Base-by-base conservation (phyloP, 23 tunicate genomes). In the Phallusia fumigata region DNA sequence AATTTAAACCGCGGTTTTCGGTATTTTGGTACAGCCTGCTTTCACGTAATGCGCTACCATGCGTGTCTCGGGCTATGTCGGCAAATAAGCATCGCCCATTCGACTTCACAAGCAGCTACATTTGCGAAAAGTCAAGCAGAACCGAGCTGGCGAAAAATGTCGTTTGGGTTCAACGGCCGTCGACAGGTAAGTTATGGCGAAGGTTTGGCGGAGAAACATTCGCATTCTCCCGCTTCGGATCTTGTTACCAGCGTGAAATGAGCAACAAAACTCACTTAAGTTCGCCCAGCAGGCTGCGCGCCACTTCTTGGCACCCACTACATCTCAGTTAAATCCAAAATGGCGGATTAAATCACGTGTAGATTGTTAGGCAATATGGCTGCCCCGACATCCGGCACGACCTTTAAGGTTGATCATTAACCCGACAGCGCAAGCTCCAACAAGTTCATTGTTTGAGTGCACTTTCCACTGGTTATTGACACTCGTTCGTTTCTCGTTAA, bases 161-260 rank as follows among this genome's bases (percentile, higher is more conserved):
- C 69, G 69, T 58, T 58, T 21, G 69, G 69, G 69, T 22, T 58
- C 69, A 58, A 58, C 69, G 69, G 69, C 28, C 5, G 28, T 21
- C 16, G 69, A 58, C 69, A 58, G 69, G 69, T 58, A 58, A 58
- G 69, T 58, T 58, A 58, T 58, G 28, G 69, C 69, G 28, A 21
- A 24, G 69, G 69, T 58, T 58, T 58, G 26, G 69, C 28, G 28
- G 28, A 6, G 28, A 58, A 58, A 24, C 69, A 58, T 11, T 58
- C 5, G 69, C 69, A 22, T 13, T 1, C 28, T 58, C 26, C 69
- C 26, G 69, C 47, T 10, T 40, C 47, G 10, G 47, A 40, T 40
- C 47, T 3, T 40, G 47, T 40, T 40, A 40, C 47, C 47, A 40
- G 47, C 47, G 47, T 5, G 47, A 40, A 40, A 40, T 40, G 47